phyloP scores from a whole-genome alignment of 2,888 invertebrate genomes.

The Adineta ricciae region DNA sequence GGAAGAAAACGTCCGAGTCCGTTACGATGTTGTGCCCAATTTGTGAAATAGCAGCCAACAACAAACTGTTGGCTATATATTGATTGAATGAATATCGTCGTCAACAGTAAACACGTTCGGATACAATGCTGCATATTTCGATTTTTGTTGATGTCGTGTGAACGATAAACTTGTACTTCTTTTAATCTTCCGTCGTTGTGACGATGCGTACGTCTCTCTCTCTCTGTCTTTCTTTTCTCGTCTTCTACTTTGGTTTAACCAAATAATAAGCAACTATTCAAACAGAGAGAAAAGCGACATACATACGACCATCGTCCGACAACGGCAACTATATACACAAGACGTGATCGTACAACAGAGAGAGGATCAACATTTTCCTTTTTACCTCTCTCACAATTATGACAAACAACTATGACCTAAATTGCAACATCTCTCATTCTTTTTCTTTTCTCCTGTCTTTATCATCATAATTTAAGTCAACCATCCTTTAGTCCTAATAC shows the following conservation, averaged over 20 bases:
- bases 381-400: background rate
- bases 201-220: background rate
- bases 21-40: constrained; percentile 73
- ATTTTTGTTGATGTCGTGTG: background rate
- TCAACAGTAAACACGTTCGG: background rate
- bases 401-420: background rate
- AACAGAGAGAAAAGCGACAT: background rate
- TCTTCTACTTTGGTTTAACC: background rate
- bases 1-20: constrained; percentile 66
- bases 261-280: background rate
- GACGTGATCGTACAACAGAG: background rate
- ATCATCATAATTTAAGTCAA: background rate
- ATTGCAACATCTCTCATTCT: background rate
- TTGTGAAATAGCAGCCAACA: constrained; percentile 57
- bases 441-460: background rate
- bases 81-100: background rate
- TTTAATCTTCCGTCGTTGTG: background rate
- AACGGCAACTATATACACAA: background rate
- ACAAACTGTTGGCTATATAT: background rate
- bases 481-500: background rate
- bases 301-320: background rate
- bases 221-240: background rate
- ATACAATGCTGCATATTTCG: background rate
- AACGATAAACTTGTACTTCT: background rate
- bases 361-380: constrained; percentile 1